A percentile compares a stretch with the other conserved stretches of the same genome.
phyloP scores from a whole-genome alignment of 1,140 invertebrate species.

The Gonatopus flavifemur region DNA sequence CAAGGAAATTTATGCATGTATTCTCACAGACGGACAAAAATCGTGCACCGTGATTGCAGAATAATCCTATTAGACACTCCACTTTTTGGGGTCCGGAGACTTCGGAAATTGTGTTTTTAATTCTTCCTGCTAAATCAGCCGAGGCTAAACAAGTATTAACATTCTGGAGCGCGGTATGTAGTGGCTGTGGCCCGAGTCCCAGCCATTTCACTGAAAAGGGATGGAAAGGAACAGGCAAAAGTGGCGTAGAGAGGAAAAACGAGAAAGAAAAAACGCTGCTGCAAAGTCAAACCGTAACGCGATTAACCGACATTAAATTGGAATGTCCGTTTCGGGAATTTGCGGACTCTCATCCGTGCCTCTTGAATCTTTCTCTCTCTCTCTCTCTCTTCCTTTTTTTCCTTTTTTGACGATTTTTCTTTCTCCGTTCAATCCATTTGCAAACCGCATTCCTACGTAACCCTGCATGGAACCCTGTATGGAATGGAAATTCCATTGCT shows the following conservation, averaged over 20 bases:
- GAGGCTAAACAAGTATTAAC: slow-evolving; percentile 44
- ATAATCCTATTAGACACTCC: slow-evolving; percentile 39
- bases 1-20: too few relatives aligned
- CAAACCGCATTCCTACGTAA: too few relatives aligned
- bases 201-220: slow-evolving; percentile 1
- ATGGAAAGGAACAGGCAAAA: neutral
- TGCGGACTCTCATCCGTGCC: slow-evolving; percentile 18
- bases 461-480: too few relatives aligned
- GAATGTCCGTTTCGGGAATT: slow-evolving; percentile 26
- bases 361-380: neutral
- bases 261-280: slow-evolving; percentile 2
- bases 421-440: too few relatives aligned
- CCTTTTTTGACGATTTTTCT: slow-evolving; percentile 1
- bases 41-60: slow-evolving; percentile 35
- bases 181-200: slow-evolving; percentile 7
- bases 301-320: slow-evolving; percentile 40
- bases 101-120: slow-evolving; percentile 46
- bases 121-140: slow-evolving; percentile 40
- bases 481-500: too few relatives aligned
- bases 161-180: slow-evolving; percentile 21
- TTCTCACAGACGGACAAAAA: too few relatives aligned
- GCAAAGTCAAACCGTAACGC: slow-evolving; percentile 32
- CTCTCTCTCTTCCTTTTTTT: neutral
- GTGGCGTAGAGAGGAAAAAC: slow-evolving; percentile 3
- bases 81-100: slow-evolving; percentile 20